Evolutionary conservation across 2,113 vertebrate species (phyloP).

Genomic region (Mustelus asterias): DNA sequence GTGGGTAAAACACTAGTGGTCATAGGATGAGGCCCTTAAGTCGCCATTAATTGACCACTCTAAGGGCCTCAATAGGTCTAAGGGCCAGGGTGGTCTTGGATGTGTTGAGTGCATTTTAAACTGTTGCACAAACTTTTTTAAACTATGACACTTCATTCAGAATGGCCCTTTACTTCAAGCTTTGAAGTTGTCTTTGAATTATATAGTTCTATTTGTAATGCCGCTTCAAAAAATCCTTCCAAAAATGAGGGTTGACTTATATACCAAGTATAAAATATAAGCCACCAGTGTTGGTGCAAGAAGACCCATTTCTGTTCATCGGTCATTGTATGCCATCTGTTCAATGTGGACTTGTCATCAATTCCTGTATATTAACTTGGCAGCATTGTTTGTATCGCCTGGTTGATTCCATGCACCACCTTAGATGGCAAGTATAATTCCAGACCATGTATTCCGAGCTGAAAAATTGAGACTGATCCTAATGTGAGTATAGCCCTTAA

Average conservation of each 20-base stretch:
- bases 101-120: not conserved
- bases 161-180: not conserved
- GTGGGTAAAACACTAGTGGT: too few relatives aligned
- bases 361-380: not conserved
- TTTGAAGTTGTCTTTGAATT: not conserved
- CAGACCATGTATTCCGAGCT: not conserved
- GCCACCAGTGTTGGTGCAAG: not conserved
- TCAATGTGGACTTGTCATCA: not conserved
- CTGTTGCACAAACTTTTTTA: not conserved
- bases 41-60: too few relatives aligned
- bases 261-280: not conserved
- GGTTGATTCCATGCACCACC: not conserved
- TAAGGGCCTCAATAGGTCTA: too few relatives aligned
- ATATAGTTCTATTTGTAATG: not conserved
- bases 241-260: not conserved
- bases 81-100: not conserved
- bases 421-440: not conserved
- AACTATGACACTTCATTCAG: not conserved
- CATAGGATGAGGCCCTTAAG: too few relatives aligned
- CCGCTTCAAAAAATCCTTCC: not conserved
- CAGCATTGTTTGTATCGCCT: too few relatives aligned
- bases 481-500: not conserved
- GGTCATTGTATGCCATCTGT: not conserved
- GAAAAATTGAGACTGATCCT: not conserved
- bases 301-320: not conserved